Evolutionary conservation across 2,797 vertebrate genomes (phyloP).

Genomic region (Remorina albescens): DNA sequence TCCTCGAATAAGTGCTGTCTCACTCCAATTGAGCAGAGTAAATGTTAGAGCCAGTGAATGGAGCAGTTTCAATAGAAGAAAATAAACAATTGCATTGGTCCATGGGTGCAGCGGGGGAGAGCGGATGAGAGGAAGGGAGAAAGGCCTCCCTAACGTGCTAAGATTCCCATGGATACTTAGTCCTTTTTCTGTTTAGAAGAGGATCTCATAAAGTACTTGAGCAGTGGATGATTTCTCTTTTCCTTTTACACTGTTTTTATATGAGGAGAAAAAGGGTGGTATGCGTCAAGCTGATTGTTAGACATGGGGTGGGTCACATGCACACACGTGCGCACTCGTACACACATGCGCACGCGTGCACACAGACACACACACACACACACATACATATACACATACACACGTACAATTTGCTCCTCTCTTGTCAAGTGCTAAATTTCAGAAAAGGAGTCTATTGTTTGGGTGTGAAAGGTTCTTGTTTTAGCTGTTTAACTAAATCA

Average conservation of each 20-base stretch:
- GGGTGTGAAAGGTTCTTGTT: constrained; percentile 80
- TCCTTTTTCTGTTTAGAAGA: constrained; percentile 77
- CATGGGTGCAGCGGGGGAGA: constrained; percentile 81
- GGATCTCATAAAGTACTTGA: constrained; percentile 80
- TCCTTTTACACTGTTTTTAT: constrained; percentile 76
- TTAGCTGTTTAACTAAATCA: constrained; percentile 79
- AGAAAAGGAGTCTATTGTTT: constrained; percentile 77
- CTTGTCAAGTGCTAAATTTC: constrained; percentile 73
- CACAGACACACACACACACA: constrained; percentile 51
- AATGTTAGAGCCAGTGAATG: constrained; percentile 85
- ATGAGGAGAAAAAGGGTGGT: constrained; percentile 71
- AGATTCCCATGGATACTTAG: constrained; percentile 84
- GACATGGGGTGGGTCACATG: constrained; percentile 62
- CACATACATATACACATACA: constrained; percentile 61
- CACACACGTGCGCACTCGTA: constrained; percentile 53
- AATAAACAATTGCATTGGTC: constrained; percentile 86
- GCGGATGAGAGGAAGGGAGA: constrained; percentile 75
- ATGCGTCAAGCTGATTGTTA: constrained; percentile 69
- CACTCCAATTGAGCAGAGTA: constrained; percentile 85
- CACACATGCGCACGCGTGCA: too few relatives aligned
- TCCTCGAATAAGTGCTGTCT: constrained; percentile 84
- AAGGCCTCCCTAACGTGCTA: constrained; percentile 80
- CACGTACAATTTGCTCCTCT: constrained; percentile 74
- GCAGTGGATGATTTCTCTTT: constrained; percentile 79
- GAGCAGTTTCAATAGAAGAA: constrained; percentile 84